These are phyloP conservation scores for Drosophila prostipennis DNA, from an alignment of 2,888 invertebrate genomes.

Conservation along the genomic window DNA sequence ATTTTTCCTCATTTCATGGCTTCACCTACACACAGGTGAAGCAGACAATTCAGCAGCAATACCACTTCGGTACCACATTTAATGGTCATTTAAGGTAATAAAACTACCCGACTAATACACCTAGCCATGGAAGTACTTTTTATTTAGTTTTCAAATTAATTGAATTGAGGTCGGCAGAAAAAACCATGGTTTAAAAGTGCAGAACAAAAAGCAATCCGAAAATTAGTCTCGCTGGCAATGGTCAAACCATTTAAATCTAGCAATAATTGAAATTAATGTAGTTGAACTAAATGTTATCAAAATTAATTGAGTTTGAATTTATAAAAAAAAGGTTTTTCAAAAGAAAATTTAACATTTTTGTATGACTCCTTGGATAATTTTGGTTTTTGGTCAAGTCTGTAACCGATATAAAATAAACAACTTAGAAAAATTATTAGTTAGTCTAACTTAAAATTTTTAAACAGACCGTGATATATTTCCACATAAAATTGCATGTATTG, in stretches of 20 bases:
- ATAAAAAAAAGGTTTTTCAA: no score
- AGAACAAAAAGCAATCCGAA: not conserved
- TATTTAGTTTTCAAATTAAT: constrained; percentile 38
- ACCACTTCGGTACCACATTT: constrained; percentile 26
- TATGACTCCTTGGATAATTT: no score
- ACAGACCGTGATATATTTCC: no score
- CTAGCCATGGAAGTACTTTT: not conserved
- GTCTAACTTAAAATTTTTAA: no score
- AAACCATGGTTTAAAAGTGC: not conserved
- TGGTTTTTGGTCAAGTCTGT: no score
- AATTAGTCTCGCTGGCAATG: not conserved
- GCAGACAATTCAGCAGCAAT: constrained; percentile 19
- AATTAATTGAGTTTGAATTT: not conserved
- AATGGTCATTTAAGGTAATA: constrained; percentile 37
- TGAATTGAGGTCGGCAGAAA: constrained; percentile 10
- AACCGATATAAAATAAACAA: no score
- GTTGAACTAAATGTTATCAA: not conserved
- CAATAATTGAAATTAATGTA: not conserved
- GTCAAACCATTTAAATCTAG: not conserved
- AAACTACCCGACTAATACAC: constrained; percentile 14
- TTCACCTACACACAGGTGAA: not conserved
- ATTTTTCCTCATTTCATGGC: not conserved
- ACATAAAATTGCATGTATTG: no score
- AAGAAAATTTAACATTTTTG: no score
- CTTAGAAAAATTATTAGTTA: no score